Percentiles rank a stretch among this genome's conserved stretches.
These are phyloP conservation scores for Bovichtus diacanthus DNA, from an alignment of 2,797 vertebrate species.

Conservation along the genomic window DNA sequence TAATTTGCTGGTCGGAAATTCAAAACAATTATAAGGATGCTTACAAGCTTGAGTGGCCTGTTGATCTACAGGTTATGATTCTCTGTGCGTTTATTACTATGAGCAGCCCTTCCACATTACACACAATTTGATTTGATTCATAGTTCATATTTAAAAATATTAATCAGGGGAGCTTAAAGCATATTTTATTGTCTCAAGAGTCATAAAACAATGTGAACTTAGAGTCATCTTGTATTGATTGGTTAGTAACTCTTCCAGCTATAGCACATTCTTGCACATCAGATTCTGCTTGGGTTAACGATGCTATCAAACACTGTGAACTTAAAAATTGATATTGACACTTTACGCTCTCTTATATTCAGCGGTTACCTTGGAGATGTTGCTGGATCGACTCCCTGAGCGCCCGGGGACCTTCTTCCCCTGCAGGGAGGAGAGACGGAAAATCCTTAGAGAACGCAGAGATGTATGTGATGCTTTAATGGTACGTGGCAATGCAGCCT, in stretches of 20 bases:
- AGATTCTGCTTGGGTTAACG: constrained; percentile 20
- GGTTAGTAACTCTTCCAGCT: neutral
- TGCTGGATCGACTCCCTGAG: constrained; percentile 94
- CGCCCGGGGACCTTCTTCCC: constrained; percentile 90
- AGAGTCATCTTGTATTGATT: neutral
- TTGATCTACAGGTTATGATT: neutral
- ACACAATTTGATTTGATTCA: neutral
- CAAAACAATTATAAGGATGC: neutral
- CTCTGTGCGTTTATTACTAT: neutral
- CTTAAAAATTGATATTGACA: constrained; percentile 21
- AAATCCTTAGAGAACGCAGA: constrained; percentile 41
- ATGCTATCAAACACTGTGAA: constrained; percentile 7
- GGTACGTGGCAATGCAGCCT: neutral
- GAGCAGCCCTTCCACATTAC: neutral
- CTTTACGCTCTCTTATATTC: constrained; percentile 17
- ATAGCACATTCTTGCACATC: constrained; percentile 3
- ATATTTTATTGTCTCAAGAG: neutral
- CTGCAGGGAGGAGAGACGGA: constrained; percentile 79
- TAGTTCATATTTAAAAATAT: neutral
- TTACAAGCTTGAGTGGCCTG: neutral
- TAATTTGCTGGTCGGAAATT: neutral
- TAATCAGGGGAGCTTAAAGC: neutral
- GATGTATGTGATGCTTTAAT: constrained; percentile 30
- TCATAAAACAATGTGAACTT: neutral
- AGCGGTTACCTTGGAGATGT: constrained; percentile 93